phyloP scores from a whole-genome alignment of 2,797 vertebrate genomes.

The Denticeps clupeoides region DNA sequence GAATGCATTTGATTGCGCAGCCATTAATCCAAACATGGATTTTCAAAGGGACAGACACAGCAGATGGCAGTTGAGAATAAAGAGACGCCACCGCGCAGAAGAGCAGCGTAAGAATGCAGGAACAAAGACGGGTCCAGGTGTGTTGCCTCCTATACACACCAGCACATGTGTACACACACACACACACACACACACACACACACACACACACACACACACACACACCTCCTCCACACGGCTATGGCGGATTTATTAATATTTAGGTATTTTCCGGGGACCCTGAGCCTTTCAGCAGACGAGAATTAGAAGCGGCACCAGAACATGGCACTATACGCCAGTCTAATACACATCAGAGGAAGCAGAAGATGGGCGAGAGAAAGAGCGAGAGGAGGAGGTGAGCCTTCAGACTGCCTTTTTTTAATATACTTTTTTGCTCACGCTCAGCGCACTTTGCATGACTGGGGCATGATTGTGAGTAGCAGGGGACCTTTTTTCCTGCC shows the following conservation, averaged over 20 bases:
- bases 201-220: background rate
- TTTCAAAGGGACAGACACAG: background rate
- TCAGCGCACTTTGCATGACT: too few species aligned
- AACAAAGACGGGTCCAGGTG: too few species aligned
- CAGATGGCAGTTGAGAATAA: too few species aligned
- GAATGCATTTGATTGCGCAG: too few species aligned
- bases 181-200: background rate
- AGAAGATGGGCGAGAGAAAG: constrained; percentile 27
- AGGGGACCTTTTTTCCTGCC: background rate
- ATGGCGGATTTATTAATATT: constrained; percentile 3
- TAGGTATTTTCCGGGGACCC: background rate
- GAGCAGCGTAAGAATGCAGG: too few species aligned
- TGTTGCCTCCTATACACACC: too few species aligned
- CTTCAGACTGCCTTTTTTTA: too few species aligned
- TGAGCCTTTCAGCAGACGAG: background rate
- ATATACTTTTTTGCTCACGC: too few species aligned
- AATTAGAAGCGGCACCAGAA: background rate
- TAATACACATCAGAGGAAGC: background rate
- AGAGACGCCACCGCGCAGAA: too few species aligned
- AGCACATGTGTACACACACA: background rate
- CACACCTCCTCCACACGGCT: background rate
- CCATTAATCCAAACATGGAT: too few species aligned
- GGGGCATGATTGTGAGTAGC: background rate
- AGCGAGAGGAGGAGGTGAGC: constrained; percentile 15
- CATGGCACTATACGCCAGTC: background rate